Conservation (phyloP, 1,140 invertebrate species). For the Tachypleus tridentatus region DNA sequence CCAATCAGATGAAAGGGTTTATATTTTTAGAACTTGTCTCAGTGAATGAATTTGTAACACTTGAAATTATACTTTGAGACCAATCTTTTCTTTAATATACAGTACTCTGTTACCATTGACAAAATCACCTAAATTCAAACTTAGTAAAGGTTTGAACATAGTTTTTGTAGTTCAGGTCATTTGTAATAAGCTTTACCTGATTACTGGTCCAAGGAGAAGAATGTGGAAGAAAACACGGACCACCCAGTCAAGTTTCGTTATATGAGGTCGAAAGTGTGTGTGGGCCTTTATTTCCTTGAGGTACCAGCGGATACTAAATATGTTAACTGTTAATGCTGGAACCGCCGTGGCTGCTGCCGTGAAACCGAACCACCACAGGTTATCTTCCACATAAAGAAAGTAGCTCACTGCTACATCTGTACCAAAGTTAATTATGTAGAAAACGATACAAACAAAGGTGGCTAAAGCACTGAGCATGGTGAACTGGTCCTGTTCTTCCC, state of each 20-base stretch:
- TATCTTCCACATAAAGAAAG: conserved; percentile 20
- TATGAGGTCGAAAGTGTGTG: background rate
- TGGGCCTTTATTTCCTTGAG: conserved; percentile 15
- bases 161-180: too few relatives aligned
- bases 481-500: background rate
- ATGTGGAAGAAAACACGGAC: conserved; percentile 22
- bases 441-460: conserved; percentile 17
- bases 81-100: too few relatives aligned
- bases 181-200: conserved; percentile 17
- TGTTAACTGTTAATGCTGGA: conserved; percentile 22
- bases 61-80: too few relatives aligned
- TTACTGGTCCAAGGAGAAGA: conserved; percentile 23
- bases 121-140: too few relatives aligned
- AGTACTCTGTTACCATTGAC: too few relatives aligned
- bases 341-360: conserved; percentile 21
- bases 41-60: too few relatives aligned
- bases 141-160: too few relatives aligned
- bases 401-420: conserved; percentile 21
- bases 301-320: conserved; percentile 26
- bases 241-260: conserved; percentile 7
- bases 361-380: conserved; percentile 19
- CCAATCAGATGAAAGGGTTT: too few relatives aligned
- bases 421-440: conserved; percentile 18
- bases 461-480: background rate
- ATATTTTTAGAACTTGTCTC: too few relatives aligned